Percentiles rank a stretch among this genome's conserved stretches.
Conservation (phyloP, 2,888 invertebrate genomes). For the Synergus gifuensis region DNA sequence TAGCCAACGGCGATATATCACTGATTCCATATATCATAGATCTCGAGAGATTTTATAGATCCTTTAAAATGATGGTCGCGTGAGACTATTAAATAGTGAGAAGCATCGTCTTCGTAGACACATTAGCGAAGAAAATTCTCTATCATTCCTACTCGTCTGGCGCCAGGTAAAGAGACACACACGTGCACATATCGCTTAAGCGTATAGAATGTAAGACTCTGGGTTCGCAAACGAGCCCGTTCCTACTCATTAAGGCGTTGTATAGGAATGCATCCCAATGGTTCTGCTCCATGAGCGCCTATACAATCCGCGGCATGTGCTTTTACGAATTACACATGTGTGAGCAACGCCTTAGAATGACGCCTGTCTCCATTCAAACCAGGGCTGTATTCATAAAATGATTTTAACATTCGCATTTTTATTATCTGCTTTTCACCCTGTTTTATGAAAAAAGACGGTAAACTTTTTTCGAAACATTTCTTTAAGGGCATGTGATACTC, state of each 20-base stretch:
- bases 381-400: background rate
- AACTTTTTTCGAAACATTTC: too few relatives aligned
- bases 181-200: slow-evolving; percentile 25
- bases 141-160: slow-evolving; percentile 33
- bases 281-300: slow-evolving; percentile 16
- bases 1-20: slow-evolving; percentile 17
- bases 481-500: too few relatives aligned
- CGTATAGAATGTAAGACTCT: slow-evolving; percentile 20
- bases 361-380: background rate
- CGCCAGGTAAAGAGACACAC: slow-evolving; percentile 25
- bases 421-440: too few relatives aligned
- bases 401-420: too few relatives aligned
- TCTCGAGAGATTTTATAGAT: background rate
- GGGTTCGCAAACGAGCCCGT: background rate
- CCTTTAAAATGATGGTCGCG: background rate
- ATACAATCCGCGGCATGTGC: background rate
- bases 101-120: slow-evolving; percentile 13
- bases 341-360: background rate
- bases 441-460: too few relatives aligned
- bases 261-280: slow-evolving; percentile 6
- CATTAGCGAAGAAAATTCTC: slow-evolving; percentile 32
- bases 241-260: slow-evolving; percentile 30
- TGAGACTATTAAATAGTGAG: slow-evolving; percentile 2
- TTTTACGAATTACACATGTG: background rate
- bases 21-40: slow-evolving; percentile 17